Conservation (phyloP, 2,888 invertebrate genomes). For the Habrosyne pyritoides region DNA sequence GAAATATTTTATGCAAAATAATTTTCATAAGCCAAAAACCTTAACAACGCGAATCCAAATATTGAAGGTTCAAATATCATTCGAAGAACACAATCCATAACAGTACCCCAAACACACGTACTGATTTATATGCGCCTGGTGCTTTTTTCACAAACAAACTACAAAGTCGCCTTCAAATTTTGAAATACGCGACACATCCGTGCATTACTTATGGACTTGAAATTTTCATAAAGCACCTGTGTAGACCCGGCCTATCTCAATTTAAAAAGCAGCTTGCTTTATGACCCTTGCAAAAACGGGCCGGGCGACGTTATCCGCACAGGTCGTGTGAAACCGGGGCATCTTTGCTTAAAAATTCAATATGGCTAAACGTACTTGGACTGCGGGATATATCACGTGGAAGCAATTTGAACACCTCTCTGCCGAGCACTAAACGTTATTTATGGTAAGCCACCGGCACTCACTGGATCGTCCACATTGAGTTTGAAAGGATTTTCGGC, state of each 20-base stretch:
- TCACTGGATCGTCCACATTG: slow-evolving; percentile 72
- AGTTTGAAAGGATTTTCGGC: slow-evolving; percentile 70
- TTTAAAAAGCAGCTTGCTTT: slow-evolving; percentile 49
- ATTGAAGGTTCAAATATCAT: too few relatives aligned
- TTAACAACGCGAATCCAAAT: too few relatives aligned
- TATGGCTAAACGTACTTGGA: slow-evolving; percentile 72
- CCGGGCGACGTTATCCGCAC: slow-evolving; percentile 11
- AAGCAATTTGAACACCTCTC: slow-evolving; percentile 81
- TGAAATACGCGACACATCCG: slow-evolving; percentile 15
- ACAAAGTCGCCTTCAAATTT: slow-evolving; percentile 28
- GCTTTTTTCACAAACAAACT: slow-evolving; percentile 18
- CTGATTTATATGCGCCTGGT: neutral
- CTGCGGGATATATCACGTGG: slow-evolving; percentile 75
- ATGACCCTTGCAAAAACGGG: slow-evolving; percentile 43
- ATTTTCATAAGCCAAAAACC: too few relatives aligned
- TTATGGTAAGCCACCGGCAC: slow-evolving; percentile 76
- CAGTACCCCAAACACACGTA: neutral
- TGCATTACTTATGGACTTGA: slow-evolving; percentile 43
- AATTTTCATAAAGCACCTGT: slow-evolving; percentile 53
- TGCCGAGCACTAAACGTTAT: slow-evolving; percentile 76
- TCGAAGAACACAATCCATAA: neutral
- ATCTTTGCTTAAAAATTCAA: slow-evolving; percentile 77
- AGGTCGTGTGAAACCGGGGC: slow-evolving; percentile 32
- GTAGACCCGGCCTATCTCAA: slow-evolving; percentile 51
- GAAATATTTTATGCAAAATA: too few relatives aligned